phyloP scores from a whole-genome alignment of 2,888 invertebrate genomes.

The Blastobasis adustella region DNA sequence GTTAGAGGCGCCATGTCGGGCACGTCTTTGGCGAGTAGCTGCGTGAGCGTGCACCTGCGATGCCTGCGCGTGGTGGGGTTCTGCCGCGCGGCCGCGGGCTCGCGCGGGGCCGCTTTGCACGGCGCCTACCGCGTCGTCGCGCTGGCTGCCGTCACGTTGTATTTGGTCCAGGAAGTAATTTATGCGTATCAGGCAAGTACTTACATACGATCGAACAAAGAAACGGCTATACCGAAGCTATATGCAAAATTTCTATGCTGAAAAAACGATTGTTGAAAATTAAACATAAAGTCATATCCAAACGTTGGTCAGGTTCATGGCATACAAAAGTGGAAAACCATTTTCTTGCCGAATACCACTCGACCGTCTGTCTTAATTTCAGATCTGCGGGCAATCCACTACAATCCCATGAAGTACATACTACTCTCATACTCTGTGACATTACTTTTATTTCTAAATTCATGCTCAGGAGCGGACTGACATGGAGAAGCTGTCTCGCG shows the following conservation, averaged over 20 bases:
- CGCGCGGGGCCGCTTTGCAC: conserved; percentile 19
- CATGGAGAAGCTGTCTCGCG: conserved; percentile 51
- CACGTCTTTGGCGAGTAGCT: conserved; percentile 12
- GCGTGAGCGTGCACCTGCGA: conserved; percentile 25
- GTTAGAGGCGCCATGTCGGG: neutral
- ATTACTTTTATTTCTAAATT: neutral
- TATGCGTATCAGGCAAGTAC: conserved; percentile 32
- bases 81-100: conserved; percentile 16
- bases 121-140: conserved; percentile 21
- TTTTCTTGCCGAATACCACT: neutral
- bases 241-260: neutral
- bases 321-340: neutral
- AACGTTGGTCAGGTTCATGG: neutral
- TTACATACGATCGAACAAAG: neutral
- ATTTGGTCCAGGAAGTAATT: conserved; percentile 32
- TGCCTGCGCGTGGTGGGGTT: conserved; percentile 27
- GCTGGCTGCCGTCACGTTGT: conserved; percentile 23
- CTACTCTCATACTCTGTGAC: neutral
- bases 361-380: neutral
- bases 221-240: neutral
- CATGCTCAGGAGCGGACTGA: conserved; percentile 36
- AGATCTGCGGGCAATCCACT: neutral
- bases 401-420: neutral
- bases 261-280: neutral
- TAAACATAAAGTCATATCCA: neutral